A percentile compares a stretch with the other conserved stretches of the same genome.
phyloP scores from a whole-genome alignment of 2,113 vertebrate species.

The Myrmecobius fasciatus region DNA sequence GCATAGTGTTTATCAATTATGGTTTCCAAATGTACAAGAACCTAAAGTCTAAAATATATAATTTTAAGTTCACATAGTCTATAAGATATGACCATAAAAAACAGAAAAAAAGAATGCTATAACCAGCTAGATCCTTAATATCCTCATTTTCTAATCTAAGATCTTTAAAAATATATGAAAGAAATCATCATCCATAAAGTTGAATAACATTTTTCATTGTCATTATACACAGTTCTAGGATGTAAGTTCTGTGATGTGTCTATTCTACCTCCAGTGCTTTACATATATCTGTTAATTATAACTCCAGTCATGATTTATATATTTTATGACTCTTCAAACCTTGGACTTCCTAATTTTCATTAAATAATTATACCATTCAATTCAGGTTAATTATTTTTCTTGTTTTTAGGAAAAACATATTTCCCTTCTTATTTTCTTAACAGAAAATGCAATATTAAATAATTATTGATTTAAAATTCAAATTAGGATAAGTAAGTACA shows the following conservation, averaged over 20 bases:
- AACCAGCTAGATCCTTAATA: neutral
- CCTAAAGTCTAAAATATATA: neutral
- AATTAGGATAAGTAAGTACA: neutral
- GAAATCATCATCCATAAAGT: neutral
- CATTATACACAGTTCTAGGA: neutral
- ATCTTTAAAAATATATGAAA: neutral
- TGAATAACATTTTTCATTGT: neutral
- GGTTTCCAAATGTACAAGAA: neutral
- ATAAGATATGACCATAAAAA: neutral
- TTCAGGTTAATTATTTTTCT: neutral
- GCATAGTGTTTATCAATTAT: neutral
- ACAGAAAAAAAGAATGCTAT: neutral
- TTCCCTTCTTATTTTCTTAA: neutral
- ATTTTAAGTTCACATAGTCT: neutral
- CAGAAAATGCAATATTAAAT: neutral
- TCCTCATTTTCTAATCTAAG: neutral
- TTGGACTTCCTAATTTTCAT: neutral
- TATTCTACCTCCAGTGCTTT: neutral
- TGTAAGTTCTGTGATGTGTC: neutral
- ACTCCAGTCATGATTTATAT: neutral
- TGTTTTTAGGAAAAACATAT: conserved; percentile 14
- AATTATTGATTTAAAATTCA: conserved; percentile 15
- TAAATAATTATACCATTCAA: conserved; percentile 16
- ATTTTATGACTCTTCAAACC: neutral
- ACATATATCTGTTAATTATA: neutral